Evolutionary conservation across 2,113 vertebrate genomes (phyloP), one percentile per base, ranked within the genome.

Genomic region (Redunca redunca): DNA sequence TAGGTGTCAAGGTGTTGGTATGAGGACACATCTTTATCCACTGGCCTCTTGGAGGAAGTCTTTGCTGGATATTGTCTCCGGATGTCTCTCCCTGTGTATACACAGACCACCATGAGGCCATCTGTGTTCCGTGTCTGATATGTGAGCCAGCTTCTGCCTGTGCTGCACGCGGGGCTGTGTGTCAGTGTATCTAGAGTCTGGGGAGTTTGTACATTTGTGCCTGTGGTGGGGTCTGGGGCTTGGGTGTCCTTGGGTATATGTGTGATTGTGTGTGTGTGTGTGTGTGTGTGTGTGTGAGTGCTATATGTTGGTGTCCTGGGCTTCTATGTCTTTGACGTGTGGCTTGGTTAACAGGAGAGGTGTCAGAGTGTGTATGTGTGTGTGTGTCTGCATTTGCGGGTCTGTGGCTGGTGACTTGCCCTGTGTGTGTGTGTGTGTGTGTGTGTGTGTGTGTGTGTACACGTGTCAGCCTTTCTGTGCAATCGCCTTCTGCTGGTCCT

Each of bases 51-150:
- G 28, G 64, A 48, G 25, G 64, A 43, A 90, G 28, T 81, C 28
- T 55, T 67, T 58, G 58, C 57, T 67, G 53, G 30, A 3, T 58
- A 15, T 30, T 62, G 48, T 67, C 67, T 87, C 43, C 9, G 36
- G n/a, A 1, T 23, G 19, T 28, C 33, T 60, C 78, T 78, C 30
- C 12, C 33, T 25, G 30, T 21, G 28, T 21, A 23, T 11, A 21
- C 36, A 21, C 1, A 40, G 8, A 28, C 55, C 14, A 1, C 30
- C 14, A 1, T 1, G 64, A 78, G 28, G 60, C 48, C 0, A 0
- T 43, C 40, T 0, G 1, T 15, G 10, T 55, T 19, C 81, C 40
- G 9, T 11, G 19, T 71, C 67, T 25, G 57, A 53, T 2, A 3
- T 2, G 1, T 21, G 40, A 16, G 74, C 52, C 48, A 19, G 43